A percentile compares a stretch with the other conserved stretches of the same genome.
phyloP scores from a whole-genome alignment of 2,797 vertebrate genomes.

The Hemitrygon akajei region DNA sequence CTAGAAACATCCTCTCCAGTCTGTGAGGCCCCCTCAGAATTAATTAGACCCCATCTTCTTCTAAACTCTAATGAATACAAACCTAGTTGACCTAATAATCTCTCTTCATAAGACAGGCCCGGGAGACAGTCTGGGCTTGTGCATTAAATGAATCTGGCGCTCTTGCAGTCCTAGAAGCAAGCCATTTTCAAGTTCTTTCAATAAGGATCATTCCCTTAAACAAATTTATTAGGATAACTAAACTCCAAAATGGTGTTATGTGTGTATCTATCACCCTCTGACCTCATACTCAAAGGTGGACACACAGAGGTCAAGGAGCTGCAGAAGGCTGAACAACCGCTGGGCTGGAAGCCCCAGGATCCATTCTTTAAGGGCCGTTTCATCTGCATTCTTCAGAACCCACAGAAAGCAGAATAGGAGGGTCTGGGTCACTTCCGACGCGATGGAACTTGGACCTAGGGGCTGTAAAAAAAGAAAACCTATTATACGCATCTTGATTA shows the following conservation, averaged over 20 bases:
- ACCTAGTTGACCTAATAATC: too few relatives aligned
- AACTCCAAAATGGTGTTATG: neutral
- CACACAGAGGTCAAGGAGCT: slow-evolving; percentile 35
- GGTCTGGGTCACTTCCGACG: neutral
- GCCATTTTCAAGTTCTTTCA: neutral
- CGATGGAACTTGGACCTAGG: neutral
- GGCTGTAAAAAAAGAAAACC: neutral
- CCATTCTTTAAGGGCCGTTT: neutral
- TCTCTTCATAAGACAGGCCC: too few relatives aligned
- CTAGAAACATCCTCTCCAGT: too few relatives aligned
- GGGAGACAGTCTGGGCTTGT: too few relatives aligned
- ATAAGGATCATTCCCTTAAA: too few relatives aligned
- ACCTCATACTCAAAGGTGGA: slow-evolving; percentile 38
- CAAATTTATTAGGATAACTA: neutral
- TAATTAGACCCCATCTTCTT: too few relatives aligned
- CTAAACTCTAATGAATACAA: too few relatives aligned
- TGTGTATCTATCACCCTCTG: neutral
- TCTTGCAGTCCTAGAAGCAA: neutral
- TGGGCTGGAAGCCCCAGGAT: neutral
- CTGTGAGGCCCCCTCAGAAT: too few relatives aligned
- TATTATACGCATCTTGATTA: neutral
- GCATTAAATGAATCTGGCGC: neutral
- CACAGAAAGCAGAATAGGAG: slow-evolving; percentile 36
- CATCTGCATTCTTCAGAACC: slow-evolving; percentile 38
- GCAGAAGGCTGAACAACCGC: slow-evolving; percentile 5